Percentiles rank a stretch among this genome's conserved stretches.
These are phyloP conservation scores for Tor tambroides DNA, from an alignment of 2,113 vertebrate species.

Conservation along the genomic window DNA sequence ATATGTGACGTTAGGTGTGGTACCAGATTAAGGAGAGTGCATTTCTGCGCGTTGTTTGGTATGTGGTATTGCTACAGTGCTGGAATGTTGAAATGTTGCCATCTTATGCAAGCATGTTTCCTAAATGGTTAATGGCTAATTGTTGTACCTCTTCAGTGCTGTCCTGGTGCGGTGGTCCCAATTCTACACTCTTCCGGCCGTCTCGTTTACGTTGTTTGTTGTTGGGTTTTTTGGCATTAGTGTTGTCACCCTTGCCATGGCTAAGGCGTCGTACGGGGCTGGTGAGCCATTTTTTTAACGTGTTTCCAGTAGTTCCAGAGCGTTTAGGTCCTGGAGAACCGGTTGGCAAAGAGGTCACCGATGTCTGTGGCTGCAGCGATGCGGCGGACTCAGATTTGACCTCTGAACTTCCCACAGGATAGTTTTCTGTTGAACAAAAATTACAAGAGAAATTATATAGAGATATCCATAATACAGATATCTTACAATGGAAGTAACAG, in stretches of 20 bases:
- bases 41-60: not conserved
- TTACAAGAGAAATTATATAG: constrained; percentile 33
- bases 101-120: not conserved
- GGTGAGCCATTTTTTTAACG: constrained; percentile 95
- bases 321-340: constrained; percentile 93
- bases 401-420: constrained; percentile 79
- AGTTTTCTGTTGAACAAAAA: constrained; percentile 72
- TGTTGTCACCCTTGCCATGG: constrained; percentile 91
- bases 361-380: constrained; percentile 83
- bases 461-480: not conserved
- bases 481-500: not conserved
- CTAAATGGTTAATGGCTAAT: not conserved
- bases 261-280: constrained; percentile 94
- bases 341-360: constrained; percentile 77
- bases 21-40: not conserved
- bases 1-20: not conserved
- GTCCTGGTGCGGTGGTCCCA: constrained; percentile 74
- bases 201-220: constrained; percentile 86
- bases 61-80: not conserved
- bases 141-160: constrained; percentile 52
- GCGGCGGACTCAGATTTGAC: constrained; percentile 85
- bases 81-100: not conserved
- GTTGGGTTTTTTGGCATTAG: constrained; percentile 86
- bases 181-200: constrained; percentile 83
- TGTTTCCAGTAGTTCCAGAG: constrained; percentile 86